Base-by-base conservation (phyloP, 2,797 vertebrate genomes). In the Chaenodraco wilsoni region DNA sequence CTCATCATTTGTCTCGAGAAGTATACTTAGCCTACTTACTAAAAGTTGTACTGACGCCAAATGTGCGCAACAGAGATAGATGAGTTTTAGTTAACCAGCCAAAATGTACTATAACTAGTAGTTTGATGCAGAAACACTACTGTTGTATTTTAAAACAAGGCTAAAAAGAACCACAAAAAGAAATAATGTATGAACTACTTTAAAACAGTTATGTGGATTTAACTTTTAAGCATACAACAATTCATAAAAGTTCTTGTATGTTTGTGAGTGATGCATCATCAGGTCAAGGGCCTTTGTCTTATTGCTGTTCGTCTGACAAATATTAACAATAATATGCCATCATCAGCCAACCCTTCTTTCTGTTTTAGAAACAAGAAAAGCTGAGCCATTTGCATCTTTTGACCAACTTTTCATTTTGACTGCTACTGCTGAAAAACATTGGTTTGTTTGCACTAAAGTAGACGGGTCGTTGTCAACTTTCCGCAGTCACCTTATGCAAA, bases 401-500 rank as follows among this genome's bases (percentile, higher is more conserved):
- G 44, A 11, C 33, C 12, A 73, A 59, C 16, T 10, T 68, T 78
- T 76, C 65, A 57, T 72, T 83, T 66, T 15, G 5, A 43, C 51
- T 57, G 8, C 45, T n/a, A 31, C 43, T 56, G 57, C 50, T 70
- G 16, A 52, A 59, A 77, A 68, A 77, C 65, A 61, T 3, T 17
- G 63, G 17, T 12, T 15, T 40, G 60, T 72, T 50, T 58, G 57
- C 21, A 43, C 59, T 57, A 5, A 33, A 43, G 50, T 3, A 43
- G 52, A 31, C 3, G 3, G 3, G 27, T 56, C 69, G 67, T 56
- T 76, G 58, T 67, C 7, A 5, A 60, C 66, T 14, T 55, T 62
- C 76, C 67, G 69, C 81, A 52, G 55, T 72, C 76, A 78, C 66
- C 79, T 58, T 55, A 69, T 72, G 64, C 77, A 75, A 83, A 84